Percentiles rank a stretch among this genome's conserved stretches.
These are phyloP conservation scores for Drosophila tropicalis DNA, from an alignment of 1,140 invertebrate genomes.

Conservation along the genomic window DNA sequence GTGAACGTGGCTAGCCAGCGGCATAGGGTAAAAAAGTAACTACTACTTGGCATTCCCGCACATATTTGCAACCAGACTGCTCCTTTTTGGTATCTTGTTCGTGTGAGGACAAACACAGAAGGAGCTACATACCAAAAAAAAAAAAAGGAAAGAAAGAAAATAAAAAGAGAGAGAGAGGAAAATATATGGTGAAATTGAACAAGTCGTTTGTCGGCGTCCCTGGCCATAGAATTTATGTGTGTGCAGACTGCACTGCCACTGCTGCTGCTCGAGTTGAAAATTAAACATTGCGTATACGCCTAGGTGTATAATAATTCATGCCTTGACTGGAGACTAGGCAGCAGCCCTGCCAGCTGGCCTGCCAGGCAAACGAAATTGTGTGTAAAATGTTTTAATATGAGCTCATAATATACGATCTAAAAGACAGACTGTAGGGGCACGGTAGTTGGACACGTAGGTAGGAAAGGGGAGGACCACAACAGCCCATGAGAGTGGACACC, in stretches of 20 bases:
- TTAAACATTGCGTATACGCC: conserved; percentile 82
- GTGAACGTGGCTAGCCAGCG: conserved; percentile 74
- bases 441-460: too few species aligned
- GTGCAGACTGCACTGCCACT: conserved; percentile 39
- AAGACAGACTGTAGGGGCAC: conserved; percentile 32
- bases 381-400: conserved; percentile 81
- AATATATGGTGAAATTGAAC: conserved; percentile 71
- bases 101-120: conserved; percentile 34
- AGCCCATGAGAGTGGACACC: conserved; percentile 32
- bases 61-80: conserved; percentile 17
- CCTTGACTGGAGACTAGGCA: conserved; percentile 43
- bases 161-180: conserved; percentile 12
- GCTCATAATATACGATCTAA: conserved; percentile 73
- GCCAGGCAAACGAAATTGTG: conserved; percentile 66
- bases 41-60: conserved; percentile 16
- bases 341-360: conserved; percentile 31
- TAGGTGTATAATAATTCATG: conserved; percentile 81
- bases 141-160: neutral
- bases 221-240: conserved; percentile 72
- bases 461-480: neutral
- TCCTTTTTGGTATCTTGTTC: conserved; percentile 33
- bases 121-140: neutral
- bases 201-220: conserved; percentile 75
- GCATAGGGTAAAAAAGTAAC: conserved; percentile 46
- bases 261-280: conserved; percentile 68